Evolutionary conservation across 2,113 vertebrate genomes (phyloP).

Genomic region (Struthio camelus): DNA sequence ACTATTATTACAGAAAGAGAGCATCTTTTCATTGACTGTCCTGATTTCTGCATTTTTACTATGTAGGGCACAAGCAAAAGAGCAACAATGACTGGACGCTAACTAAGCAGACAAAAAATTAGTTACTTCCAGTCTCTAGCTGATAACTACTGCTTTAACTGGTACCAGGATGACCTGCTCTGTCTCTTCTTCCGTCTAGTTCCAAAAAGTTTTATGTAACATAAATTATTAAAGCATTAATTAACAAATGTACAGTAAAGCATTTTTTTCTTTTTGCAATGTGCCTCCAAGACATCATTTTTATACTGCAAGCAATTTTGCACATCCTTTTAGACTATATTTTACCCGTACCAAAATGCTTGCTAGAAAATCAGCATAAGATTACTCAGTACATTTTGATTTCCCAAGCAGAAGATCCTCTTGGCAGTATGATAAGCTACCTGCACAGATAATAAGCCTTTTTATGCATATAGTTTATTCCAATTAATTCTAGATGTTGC

Average conservation of each 20-base stretch:
- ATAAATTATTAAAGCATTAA: conserved; percentile 61
- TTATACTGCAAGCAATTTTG: conserved; percentile 24
- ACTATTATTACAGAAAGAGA: conserved; percentile 26
- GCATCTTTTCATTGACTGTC: conserved; percentile 24
- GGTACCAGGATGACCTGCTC: conserved; percentile 31
- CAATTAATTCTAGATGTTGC: background rate
- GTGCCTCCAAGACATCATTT: background rate
- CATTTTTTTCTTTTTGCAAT: background rate
- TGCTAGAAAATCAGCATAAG: background rate
- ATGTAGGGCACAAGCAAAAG: conserved; percentile 22
- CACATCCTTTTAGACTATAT: background rate
- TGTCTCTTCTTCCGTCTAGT: conserved; percentile 21
- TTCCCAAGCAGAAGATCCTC: background rate
- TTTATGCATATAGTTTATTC: background rate
- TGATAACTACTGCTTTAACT: conserved; percentile 56
- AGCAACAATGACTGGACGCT: conserved; percentile 49
- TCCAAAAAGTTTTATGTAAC: conserved; percentile 44
- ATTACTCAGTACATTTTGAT: background rate
- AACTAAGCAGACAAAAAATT: conserved; percentile 66
- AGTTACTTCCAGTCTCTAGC: conserved; percentile 21
- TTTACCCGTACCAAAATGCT: background rate
- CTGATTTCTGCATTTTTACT: conserved; percentile 55
- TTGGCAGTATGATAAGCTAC: background rate
- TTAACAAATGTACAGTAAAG: conserved; percentile 45
- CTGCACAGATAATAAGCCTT: background rate